Evolutionary conservation across 1,140 invertebrate species (phyloP).

Genomic region (Drosophila dunni): DNA sequence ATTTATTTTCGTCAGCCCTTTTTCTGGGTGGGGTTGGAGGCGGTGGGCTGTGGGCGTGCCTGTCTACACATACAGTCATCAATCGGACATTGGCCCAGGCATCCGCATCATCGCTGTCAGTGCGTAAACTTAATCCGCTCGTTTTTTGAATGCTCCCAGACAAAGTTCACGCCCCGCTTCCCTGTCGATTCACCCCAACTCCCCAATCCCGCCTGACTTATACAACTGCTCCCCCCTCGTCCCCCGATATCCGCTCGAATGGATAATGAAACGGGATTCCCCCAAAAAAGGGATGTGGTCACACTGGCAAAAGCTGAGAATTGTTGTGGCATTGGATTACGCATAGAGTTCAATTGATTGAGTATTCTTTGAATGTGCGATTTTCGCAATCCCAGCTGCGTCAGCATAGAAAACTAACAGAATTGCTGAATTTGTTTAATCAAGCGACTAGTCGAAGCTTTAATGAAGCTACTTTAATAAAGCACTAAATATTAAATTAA

Average conservation of each 20-base stretch:
- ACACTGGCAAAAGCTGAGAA: constrained; percentile 4
- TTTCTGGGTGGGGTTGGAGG: neutral
- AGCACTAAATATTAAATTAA: too few species aligned
- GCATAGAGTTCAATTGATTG: constrained; percentile 21
- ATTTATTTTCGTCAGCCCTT: constrained; percentile 62
- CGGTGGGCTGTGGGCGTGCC: neutral
- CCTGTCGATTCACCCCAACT: neutral
- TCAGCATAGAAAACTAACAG: neutral
- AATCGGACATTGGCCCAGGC: constrained; percentile 55
- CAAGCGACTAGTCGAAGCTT: too few species aligned
- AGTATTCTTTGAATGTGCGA: constrained; percentile 12
- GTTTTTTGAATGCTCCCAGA: constrained; percentile 26
- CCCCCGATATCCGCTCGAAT: constrained; percentile 2
- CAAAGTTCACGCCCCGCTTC: neutral
- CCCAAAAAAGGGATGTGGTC: neutral
- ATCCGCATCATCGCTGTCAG: constrained; percentile 26
- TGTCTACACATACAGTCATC: constrained; percentile 64
- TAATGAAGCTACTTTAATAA: too few species aligned
- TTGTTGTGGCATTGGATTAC: constrained; percentile 35
- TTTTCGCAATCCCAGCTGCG: neutral
- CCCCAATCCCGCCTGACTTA: neutral
- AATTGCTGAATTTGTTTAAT: neutral
- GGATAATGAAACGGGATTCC: constrained; percentile 32
- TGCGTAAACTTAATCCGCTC: constrained; percentile 35
- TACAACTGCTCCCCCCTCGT: too few species aligned